phyloP scores from a whole-genome alignment of 2,888 invertebrate species.

The Agrilus cyanescens region DNA sequence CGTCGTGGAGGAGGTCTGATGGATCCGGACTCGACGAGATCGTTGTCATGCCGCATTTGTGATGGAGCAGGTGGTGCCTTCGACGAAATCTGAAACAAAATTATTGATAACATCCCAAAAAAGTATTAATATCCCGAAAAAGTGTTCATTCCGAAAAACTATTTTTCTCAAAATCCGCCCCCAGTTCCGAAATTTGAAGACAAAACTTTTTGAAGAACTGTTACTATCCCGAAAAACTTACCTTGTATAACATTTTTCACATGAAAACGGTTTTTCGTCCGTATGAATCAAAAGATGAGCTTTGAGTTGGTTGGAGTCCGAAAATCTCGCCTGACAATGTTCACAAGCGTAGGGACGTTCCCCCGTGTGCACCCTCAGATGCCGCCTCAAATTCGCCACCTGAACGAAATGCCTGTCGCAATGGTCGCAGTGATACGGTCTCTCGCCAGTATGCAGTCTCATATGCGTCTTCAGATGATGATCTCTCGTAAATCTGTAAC shows the following conservation, averaged over 20 bases:
- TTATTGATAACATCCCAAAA: no score
- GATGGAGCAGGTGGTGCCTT: conserved; percentile 75
- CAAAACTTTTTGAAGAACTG: no score
- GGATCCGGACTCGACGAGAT: conserved; percentile 20
- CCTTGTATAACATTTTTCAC: conserved; percentile 53
- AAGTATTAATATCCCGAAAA: no score
- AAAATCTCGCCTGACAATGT: conserved; percentile 74
- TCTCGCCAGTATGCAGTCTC: conserved; percentile 84
- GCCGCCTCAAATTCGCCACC: conserved; percentile 81
- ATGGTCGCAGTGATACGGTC: conserved; percentile 84
- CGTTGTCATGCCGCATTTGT: conserved; percentile 54
- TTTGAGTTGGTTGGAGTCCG: conserved; percentile 85
- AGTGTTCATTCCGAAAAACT: no score
- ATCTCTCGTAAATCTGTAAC: conserved; percentile 67
- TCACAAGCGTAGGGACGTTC: conserved; percentile 83
- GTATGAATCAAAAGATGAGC: conserved; percentile 82
- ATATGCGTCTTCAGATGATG: conserved; percentile 90
- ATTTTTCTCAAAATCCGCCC: no score
- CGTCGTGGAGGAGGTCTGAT: conserved; percentile 25
- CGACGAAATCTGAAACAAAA: conserved; percentile 55
- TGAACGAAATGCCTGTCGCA: conserved; percentile 90
- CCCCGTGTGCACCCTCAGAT: conserved; percentile 82
- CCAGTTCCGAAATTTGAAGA: no score
- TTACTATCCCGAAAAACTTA: no score
- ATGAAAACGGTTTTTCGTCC: conserved; percentile 80